These are phyloP conservation scores for Craniophora ligustri DNA, from an alignment of 2,888 invertebrate species.

Conservation along the genomic window DNA sequence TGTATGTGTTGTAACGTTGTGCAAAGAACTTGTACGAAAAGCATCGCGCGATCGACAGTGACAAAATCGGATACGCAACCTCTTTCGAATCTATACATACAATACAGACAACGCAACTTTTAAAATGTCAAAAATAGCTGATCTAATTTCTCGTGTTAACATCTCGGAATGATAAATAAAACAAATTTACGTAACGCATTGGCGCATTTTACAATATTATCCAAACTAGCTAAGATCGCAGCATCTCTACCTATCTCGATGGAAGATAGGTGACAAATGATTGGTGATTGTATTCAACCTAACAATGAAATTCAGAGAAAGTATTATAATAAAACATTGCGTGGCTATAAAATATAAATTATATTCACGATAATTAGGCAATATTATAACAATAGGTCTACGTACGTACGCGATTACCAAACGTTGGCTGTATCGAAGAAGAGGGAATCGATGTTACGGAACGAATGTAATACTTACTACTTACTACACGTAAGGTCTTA, in stretches of 20 bases:
- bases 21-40: constrained; percentile 45
- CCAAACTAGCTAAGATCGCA: too few species aligned
- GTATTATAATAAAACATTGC: neutral
- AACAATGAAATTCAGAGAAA: neutral
- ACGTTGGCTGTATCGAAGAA: constrained; percentile 57
- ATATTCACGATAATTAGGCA: constrained; percentile 20
- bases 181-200: neutral
- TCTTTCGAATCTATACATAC: constrained; percentile 38
- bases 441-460: constrained; percentile 79
- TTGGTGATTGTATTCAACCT: too few species aligned
- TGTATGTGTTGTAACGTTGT: constrained; percentile 48
- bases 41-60: constrained; percentile 44
- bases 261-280: too few species aligned
- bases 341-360: neutral
- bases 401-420: constrained; percentile 59
- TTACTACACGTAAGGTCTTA: constrained; percentile 65
- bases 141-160: constrained; percentile 24
- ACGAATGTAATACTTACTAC: constrained; percentile 80
- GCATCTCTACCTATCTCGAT: too few species aligned
- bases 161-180: neutral
- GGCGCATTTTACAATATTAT: too few species aligned
- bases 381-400: constrained; percentile 31
- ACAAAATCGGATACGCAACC: constrained; percentile 53
- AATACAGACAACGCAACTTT: constrained; percentile 33
- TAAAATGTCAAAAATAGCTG: constrained; percentile 41